Conservation (phyloP, 2,113 vertebrate genomes). For the Australoheros scitulus region DNA sequence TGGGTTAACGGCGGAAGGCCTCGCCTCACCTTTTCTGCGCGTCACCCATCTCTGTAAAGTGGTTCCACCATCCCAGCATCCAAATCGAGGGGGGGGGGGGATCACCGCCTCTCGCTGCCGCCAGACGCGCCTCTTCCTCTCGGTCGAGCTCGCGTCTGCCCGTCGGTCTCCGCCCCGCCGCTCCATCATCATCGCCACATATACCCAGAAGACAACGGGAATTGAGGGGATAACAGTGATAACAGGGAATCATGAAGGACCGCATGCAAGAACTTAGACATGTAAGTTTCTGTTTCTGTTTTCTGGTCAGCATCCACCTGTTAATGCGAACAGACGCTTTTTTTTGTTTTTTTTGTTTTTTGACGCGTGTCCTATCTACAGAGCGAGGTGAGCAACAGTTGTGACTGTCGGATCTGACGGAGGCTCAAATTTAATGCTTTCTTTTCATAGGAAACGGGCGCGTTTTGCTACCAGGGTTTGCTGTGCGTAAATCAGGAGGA, state of each 20-base stretch:
- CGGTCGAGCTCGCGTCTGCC: slow-evolving; percentile 31
- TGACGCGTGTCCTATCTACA: neutral
- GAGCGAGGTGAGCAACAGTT: slow-evolving; percentile 69
- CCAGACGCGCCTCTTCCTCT: slow-evolving; percentile 45
- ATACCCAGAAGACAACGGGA: slow-evolving; percentile 10
- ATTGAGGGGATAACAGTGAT: slow-evolving; percentile 17
- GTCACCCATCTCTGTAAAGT: slow-evolving; percentile 58
- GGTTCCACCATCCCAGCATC: slow-evolving; percentile 43
- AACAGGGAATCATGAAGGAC: slow-evolving; percentile 71
- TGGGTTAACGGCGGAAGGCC: slow-evolving; percentile 69
- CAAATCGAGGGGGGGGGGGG: neutral
- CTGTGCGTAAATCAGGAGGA: neutral
- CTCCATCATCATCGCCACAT: slow-evolving; percentile 52
- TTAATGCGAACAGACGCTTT: neutral
- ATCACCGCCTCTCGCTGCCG: slow-evolving; percentile 23
- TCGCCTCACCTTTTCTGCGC: slow-evolving; percentile 68
- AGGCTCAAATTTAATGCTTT: slow-evolving; percentile 11
- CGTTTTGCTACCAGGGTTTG: neutral
- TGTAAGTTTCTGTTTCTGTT: slow-evolving; percentile 61
- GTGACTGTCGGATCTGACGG: slow-evolving; percentile 30
- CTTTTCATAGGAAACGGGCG: neutral
- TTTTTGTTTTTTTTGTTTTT: neutral
- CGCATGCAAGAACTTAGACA: slow-evolving; percentile 78
- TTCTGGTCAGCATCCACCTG: neutral
- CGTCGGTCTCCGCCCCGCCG: slow-evolving; percentile 37